Conservation (phyloP, 2,113 vertebrate genomes). For the Bubalus kerabau region DNA sequence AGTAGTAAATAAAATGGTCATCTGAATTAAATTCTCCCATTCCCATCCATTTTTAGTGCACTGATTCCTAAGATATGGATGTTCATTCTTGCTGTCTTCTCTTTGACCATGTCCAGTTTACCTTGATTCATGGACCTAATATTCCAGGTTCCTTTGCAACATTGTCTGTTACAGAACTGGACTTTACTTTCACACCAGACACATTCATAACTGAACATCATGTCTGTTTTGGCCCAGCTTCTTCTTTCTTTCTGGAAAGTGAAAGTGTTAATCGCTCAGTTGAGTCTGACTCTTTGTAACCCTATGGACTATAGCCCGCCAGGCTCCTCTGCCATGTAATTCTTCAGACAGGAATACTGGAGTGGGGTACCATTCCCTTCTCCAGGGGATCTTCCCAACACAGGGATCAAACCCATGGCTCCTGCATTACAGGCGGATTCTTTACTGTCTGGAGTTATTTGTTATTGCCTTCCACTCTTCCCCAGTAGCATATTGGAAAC, state of each 20-base stretch:
- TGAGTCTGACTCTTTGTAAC: not conserved
- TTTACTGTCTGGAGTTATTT: not conserved
- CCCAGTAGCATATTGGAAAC: not conserved
- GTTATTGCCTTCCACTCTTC: not conserved
- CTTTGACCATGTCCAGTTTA: not conserved
- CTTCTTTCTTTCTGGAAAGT: not conserved
- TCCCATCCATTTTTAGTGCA: not conserved
- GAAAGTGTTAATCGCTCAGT: not conserved
- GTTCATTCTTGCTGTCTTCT: not conserved
- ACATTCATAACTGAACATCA: not conserved
- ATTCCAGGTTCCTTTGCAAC: not conserved
- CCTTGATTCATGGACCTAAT: not conserved
- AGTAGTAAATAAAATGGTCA: not conserved
- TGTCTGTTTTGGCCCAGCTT: not conserved
- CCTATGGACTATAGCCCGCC: not conserved
- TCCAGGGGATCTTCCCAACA: not conserved
- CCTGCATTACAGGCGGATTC: not conserved
- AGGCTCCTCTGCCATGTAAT: not conserved
- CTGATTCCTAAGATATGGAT: not conserved
- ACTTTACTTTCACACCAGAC: not conserved
- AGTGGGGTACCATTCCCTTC: not conserved
- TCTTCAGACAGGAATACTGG: not conserved
- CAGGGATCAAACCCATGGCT: not conserved
- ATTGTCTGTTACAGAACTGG: rapidly evolving
- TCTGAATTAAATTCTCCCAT: not conserved